phyloP scores from a whole-genome alignment of 64 coral and sea anemone species.

The Porites lutea region DNA sequence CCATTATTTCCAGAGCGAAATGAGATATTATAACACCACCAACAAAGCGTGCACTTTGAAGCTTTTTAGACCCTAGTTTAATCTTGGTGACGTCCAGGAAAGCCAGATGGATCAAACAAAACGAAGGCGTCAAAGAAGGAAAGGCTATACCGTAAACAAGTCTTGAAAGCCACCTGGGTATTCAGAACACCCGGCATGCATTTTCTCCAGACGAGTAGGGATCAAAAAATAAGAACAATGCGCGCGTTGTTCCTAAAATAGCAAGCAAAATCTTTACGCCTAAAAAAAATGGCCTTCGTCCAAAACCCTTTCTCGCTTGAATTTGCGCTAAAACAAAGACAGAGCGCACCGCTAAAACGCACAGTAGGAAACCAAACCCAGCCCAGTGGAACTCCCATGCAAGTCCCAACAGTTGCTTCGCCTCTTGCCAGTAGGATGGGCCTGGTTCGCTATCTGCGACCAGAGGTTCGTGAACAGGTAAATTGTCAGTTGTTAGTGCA shows the following conservation, averaged over 20 bases:
- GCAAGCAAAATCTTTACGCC: no score
- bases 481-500: no score
- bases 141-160: constrained; percentile 57
- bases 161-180: constrained; percentile 20
- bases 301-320: no score
- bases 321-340: no score
- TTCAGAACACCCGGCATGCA: constrained; percentile 37
- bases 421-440: no score
- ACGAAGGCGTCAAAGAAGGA: constrained; percentile 69
- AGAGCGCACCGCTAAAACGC: no score
- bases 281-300: not conserved
- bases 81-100: constrained; percentile 77
- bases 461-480: no score
- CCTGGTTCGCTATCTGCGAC: no score
- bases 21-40: constrained; percentile 32
- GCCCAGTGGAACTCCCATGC: no score
- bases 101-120: constrained; percentile 67
- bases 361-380: no score
- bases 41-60: constrained; percentile 44
- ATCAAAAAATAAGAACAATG: not conserved
- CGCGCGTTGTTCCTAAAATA: no score
- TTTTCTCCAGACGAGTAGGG: constrained; percentile 53
- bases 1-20: constrained; percentile 36
- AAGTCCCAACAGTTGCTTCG: no score
- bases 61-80: constrained; percentile 27